phyloP scores from a whole-genome alignment of 2,888 invertebrate genomes.

The Eupithecia centaureata region DNA sequence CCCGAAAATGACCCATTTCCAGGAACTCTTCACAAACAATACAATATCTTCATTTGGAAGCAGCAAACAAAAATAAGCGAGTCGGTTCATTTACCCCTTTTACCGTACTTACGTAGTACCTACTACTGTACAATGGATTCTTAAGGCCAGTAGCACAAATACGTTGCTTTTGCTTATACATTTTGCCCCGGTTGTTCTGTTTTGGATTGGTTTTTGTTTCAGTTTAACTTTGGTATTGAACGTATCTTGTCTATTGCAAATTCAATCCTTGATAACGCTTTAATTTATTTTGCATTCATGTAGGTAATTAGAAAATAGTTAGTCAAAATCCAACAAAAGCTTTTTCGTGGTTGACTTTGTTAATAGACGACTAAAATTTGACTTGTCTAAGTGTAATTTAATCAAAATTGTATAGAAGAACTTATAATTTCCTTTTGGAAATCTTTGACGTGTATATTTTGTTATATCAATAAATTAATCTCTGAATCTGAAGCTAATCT shows the following conservation, averaged over 20 bases:
- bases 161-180: background rate
- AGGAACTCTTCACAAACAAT: conserved; percentile 20
- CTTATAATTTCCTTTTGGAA: no score
- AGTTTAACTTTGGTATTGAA: background rate
- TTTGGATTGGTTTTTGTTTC: background rate
- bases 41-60: conserved; percentile 30
- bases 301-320: background rate
- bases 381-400: no score
- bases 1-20: conserved; percentile 19
- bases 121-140: conserved; percentile 30
- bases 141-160: conserved; percentile 19
- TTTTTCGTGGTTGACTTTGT: background rate
- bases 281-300: no score
- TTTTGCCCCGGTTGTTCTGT: background rate
- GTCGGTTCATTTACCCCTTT: conserved; percentile 35
- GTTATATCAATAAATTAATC: no score
- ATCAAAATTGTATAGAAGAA: no score
- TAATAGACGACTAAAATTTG: background rate
- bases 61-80: conserved; percentile 29
- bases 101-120: conserved; percentile 36
- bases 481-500: no score
- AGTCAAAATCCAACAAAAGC: no score
- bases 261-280: background rate
- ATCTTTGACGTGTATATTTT: no score
- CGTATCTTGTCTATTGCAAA: background rate